Evolutionary conservation across 2,888 invertebrate genomes (phyloP), one percentile per base, ranked within the genome.

Genomic region (Iphiclides podalirius): DNA sequence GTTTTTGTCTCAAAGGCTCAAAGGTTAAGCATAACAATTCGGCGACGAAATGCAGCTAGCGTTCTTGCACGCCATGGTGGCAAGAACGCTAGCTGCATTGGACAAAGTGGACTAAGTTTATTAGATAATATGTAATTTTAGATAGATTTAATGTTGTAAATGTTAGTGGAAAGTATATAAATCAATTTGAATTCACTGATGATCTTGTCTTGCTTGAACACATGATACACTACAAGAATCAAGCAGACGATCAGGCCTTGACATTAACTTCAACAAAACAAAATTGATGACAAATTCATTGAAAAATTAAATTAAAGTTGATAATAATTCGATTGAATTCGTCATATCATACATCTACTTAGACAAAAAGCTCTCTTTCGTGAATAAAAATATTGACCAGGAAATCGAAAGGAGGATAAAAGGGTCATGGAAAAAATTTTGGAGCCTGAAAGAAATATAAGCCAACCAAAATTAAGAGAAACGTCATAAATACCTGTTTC

Each of bases 201-300:
- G 46, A 52, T 23, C 14, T 41, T 31, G 42, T 43, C 12, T 16
- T 52, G 23, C 9, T 43, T 14, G 51, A 51, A 34, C 23, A 33
- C 6, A 37, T 20, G 6, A 34, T 13, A 26, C 48, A 12, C 34
- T 55, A 44, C 39, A 54, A 2, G 2, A 37, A 23, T 53, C 17
- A 12, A 57, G 57, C n/a, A 4, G 20, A 9, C 11, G 51, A 28
- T 50, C 46, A 26, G 59, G 58, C 1, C 28, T 61, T 20, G 52
- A 60, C 47, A 57, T 57, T 0, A 55, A 60, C 11, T 20, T 47
- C 11, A 33, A 33, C 9, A 61, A 59, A 51, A 56, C 58, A 3
- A 61, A 56, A 14, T 26, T 50, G 4, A 59, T 61, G 59, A 54
- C 55, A n/a, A 54, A 55, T 15, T 36, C 36, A 13, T 11, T 8